Base-by-base conservation (phyloP, 2,113 vertebrate genomes). In the Tyrannus savana region DNA sequence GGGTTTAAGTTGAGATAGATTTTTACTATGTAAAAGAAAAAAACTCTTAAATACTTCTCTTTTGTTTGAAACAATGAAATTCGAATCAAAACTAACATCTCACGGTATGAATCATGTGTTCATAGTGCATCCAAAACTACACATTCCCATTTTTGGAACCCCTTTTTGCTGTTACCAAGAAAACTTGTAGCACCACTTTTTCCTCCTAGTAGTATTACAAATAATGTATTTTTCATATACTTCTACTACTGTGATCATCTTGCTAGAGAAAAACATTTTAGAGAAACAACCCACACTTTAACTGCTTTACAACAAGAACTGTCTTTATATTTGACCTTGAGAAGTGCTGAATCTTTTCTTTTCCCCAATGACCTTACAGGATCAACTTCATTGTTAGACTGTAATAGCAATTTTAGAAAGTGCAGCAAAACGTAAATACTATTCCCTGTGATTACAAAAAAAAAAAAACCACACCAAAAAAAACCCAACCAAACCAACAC, bases 301-400 rank as follows among this genome's bases (percentile, higher is more conserved):
- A 72, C 60, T 53, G 17, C 58, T 89, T 92, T 89, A 84, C 62
- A 91, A 41, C 10, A 39, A 71, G 60, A 90, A 82, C 69, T 67
- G 41, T 79, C 92, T 87, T 89, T 71, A 66, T 62, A 39, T 37
- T 69, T 92, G 85, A 89, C 79, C 84, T 86, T 81, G 60, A 83
- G 82, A 91, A 91, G 30, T 77, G 39, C 75, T 86, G 78, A 78
- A 37, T 64, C 63, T 64, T 90, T 83, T 84, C 35, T 90, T 87
- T 93, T 72, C 60, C 56, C 77, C 56, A 50, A 18, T 0, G 3
- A 69, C 49, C 66, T 87, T 7, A 3, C n/a, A 82, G 69, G 41
- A 73, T 90, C 77, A 81, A 46, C 62, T 80, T 93, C 44, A 83
- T 79, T 78, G 67, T 84, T 69, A 94, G 59, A 53, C 15, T 77